Conservation (phyloP, 2,888 invertebrate genomes). For the Physocephala rufipes region DNA sequence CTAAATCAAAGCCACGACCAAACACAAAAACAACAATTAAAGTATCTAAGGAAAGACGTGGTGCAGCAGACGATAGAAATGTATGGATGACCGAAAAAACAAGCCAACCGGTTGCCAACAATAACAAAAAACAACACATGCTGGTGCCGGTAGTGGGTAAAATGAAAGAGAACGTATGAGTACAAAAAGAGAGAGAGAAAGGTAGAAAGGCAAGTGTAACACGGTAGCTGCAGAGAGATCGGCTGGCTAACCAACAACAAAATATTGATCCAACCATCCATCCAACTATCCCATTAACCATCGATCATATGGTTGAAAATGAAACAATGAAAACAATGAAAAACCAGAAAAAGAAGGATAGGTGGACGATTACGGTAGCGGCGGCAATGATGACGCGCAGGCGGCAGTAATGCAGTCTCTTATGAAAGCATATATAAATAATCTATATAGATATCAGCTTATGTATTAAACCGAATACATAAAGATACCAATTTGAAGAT, state of each 20-base stretch:
- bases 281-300: neutral
- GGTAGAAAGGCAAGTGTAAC: conserved; percentile 25
- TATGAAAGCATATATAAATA: too few species aligned
- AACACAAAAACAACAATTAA: neutral
- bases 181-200: neutral
- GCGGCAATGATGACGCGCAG: too few species aligned
- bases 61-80: conserved; percentile 7
- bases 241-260: too few species aligned
- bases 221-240: conserved; percentile 28
- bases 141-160: too few species aligned
- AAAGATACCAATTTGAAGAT: neutral
- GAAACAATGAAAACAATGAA: too few species aligned
- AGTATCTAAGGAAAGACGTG: conserved; percentile 5
- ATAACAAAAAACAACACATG: conserved; percentile 14
- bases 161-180: neutral
- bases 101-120: conserved; percentile 1
- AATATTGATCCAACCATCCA: conserved; percentile 7
- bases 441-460: too few species aligned
- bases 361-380: too few species aligned
- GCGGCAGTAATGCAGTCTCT: too few species aligned
- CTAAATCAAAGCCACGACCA: neutral
- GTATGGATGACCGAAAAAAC: conserved; percentile 7
- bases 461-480: too few species aligned
- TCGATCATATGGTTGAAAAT: too few species aligned
- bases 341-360: too few species aligned